A percentile compares a stretch with the other conserved stretches of the same genome.
Conservation (phyloP, 2,888 invertebrate genomes). For the Acronicta leporina region DNA sequence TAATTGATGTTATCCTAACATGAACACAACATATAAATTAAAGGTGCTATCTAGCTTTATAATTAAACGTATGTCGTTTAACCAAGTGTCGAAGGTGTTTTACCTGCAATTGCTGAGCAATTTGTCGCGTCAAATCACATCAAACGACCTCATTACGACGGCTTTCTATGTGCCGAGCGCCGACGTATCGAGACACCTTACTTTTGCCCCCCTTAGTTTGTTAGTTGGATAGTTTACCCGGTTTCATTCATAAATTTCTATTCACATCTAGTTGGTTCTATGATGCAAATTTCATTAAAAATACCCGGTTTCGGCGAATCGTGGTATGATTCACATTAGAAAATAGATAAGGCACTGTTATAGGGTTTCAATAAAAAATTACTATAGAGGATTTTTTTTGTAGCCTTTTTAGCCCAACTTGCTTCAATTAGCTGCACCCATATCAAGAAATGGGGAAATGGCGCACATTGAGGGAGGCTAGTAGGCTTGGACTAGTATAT, state of each 20-base stretch:
- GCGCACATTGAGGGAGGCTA: too few species aligned
- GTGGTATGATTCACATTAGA: too few species aligned
- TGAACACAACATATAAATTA: conserved; percentile 35
- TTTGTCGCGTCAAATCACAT: conserved; percentile 78
- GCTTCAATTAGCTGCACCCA: too few species aligned
- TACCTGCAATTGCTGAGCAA: conserved; percentile 64
- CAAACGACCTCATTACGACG: conserved; percentile 73
- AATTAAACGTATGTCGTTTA: conserved; percentile 37
- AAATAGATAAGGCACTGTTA: too few species aligned
- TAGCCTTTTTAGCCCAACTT: too few species aligned
- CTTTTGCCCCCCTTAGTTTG: conserved; percentile 20
- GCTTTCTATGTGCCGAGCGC: conserved; percentile 28
- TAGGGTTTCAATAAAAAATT: too few species aligned
- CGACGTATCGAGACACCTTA: conserved; percentile 19
- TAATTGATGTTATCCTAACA: not conserved
- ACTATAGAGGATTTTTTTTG: too few species aligned
- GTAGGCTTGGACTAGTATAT: too few species aligned
- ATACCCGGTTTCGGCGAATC: too few species aligned
- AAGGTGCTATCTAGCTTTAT: conserved; percentile 33
- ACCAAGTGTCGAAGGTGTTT: conserved; percentile 39
- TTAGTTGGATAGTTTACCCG: conserved; percentile 17
- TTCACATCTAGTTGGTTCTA: not conserved
- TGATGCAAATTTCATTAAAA: too few species aligned
- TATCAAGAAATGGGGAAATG: too few species aligned
- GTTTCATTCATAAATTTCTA: conserved; percentile 25